Conservation (phyloP, 2,888 invertebrate species). For the Chrysina gloriosa region DNA sequence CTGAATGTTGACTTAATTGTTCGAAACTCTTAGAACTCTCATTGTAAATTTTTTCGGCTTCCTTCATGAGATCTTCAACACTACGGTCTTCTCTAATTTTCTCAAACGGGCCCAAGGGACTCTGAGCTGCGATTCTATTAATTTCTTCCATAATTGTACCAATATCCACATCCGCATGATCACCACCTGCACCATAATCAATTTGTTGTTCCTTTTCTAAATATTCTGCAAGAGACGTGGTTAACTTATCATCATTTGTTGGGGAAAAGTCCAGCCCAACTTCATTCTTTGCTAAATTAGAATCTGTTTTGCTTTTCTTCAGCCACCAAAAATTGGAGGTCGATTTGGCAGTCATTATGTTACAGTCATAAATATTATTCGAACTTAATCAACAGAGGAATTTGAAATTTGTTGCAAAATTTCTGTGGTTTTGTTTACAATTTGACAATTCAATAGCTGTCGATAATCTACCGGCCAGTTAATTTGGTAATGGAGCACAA, state of each 20-base stretch:
- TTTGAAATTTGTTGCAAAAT: too few relatives aligned
- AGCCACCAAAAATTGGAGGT: conserved; percentile 58
- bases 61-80: conserved; percentile 71
- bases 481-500: too few relatives aligned
- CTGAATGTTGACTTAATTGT: conserved; percentile 62
- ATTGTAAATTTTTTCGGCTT: conserved; percentile 68
- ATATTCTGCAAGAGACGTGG: conserved; percentile 60
- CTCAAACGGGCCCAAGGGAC: conserved; percentile 63
- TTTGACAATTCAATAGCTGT: too few relatives aligned
- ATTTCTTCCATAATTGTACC: conserved; percentile 78
- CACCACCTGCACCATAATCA: conserved; percentile 51
- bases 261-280: conserved; percentile 39
- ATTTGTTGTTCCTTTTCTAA: conserved; percentile 59
- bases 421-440: too few relatives aligned
- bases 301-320: conserved; percentile 53
- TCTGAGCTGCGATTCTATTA: conserved; percentile 67
- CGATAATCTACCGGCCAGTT: too few relatives aligned
- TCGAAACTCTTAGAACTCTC: conserved; percentile 65
- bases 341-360: conserved; percentile 31
- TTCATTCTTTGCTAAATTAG: conserved; percentile 44
- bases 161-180: conserved; percentile 70
- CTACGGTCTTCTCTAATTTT: conserved; percentile 66
- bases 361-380: not conserved
- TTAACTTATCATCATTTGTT: conserved; percentile 51
- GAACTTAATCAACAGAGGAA: not conserved